Evolutionary conservation across 2,888 invertebrate species (phyloP), one percentile per base, ranked within the genome.

Genomic region (Rhingia campestris): DNA sequence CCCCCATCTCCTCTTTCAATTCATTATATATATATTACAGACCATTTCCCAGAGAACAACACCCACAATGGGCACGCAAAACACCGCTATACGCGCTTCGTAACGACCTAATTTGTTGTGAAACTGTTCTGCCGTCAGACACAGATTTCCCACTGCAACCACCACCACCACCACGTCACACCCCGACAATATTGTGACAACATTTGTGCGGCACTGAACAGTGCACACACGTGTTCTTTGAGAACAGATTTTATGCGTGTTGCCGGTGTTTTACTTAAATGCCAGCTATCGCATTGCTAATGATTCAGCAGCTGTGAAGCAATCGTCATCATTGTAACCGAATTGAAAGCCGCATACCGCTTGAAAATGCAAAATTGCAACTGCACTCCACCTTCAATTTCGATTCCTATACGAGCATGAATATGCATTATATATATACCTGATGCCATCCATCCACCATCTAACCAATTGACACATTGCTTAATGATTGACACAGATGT

Each of bases 401-500:
- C 30, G 14, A 45, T 7, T 22, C 1, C 1, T 22, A 22, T 22
- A 22, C 22, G 22, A 45, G 10, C 37, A 53, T 58, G 58, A 51
- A 56, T 70, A 73, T 74, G 39, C 51, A 81, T 66, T 47, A 49
- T 56, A 37, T n/a, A 6, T n/a, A 43, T 6, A 30, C 41, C 54
- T 43, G 43, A 4, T 53, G 30, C 43, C 66, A 51, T 10, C 12
- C 12, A 4, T n/a, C 12, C 43, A 37, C 32, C 58, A 58, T 63
- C 53, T 49, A 43, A 67, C 45, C 79, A 75, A 75, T 84, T 84
- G 84, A 70, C 84, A 84, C 84, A 82, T 80, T 80, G 84, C 80
- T 84, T 70, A 80, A 84, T 75, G 80, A 84, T 80, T 80, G 74
- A 84, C 84, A 84, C 70, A 75, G 35, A 84, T 75, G 66, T 35